phyloP scores from a whole-genome alignment of 2,888 invertebrate genomes.

The Craniophora ligustri region DNA sequence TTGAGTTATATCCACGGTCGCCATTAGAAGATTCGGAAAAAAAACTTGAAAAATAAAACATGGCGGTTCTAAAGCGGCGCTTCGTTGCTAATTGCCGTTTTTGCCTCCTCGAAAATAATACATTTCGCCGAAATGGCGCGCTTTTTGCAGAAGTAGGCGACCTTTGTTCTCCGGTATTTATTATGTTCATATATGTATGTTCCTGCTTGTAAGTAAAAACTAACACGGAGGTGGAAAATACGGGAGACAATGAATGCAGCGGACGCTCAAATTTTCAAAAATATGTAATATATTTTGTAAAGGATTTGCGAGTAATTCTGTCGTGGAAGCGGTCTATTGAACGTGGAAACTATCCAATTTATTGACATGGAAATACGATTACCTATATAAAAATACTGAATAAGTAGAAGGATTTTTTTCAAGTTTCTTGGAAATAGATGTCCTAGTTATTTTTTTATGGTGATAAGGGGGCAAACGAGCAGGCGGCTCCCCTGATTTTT shows the following conservation, averaged over 20 bases:
- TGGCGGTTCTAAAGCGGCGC: constrained; percentile 48
- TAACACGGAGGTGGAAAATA: constrained; percentile 50
- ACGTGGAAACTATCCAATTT: not conserved
- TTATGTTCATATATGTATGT: constrained; percentile 62
- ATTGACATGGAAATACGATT: not conserved
- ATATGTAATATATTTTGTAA: not conserved
- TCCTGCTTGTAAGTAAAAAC: constrained; percentile 58
- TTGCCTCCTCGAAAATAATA: constrained; percentile 63
- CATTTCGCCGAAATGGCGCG: constrained; percentile 59
- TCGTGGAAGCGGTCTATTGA: not conserved
- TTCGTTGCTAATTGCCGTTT: constrained; percentile 69
- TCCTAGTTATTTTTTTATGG: too few species aligned
- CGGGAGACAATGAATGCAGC: constrained; percentile 22
- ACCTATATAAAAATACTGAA: not conserved
- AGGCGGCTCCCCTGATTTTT: too few species aligned
- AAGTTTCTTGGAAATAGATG: too few species aligned
- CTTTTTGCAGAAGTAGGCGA: constrained; percentile 56
- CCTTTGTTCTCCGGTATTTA: constrained; percentile 69
- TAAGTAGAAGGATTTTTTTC: too few species aligned
- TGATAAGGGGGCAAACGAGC: too few species aligned
- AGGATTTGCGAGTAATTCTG: not conserved
- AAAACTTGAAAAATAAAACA: constrained; percentile 45
- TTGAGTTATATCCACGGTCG: constrained; percentile 37
- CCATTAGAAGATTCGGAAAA: constrained; percentile 50
- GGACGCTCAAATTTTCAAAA: not conserved